Base-by-base conservation (phyloP, 2,888 invertebrate species). In the Lithophane socia region DNA sequence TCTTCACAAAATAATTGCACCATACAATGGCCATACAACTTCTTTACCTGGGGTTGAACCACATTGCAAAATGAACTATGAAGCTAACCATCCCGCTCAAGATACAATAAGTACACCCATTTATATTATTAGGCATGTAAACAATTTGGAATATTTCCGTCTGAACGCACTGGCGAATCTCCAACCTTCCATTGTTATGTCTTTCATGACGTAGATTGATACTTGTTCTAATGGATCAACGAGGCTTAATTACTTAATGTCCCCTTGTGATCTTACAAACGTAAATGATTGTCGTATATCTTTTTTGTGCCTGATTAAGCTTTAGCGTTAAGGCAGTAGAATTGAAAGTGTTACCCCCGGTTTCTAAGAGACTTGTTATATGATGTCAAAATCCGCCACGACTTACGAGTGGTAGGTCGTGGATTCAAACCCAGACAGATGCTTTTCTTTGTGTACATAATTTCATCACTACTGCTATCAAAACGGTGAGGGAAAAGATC, bases 91-190 rank as follows among this genome's bases (percentile, higher is more conserved):
- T 79, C 63, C 44, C 64, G 37, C 71, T 64, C 68, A 81, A 85
- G 76, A 79, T 81, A 78, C 83, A 86, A 77, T 83, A 87, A 85
- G 80, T 85, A 86, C 73, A 65, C 49, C 78, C 68, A 86, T 81
- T 84, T 80, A 84, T 84, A 83, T 83, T 81, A 86, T 75, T 81
- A 76, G 73, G 68, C 77, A 80, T 83, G 84, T 86, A 85, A 87
- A 87, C 84, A 84, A 83, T 85, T 80, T 66, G 68, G 65, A 82
- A 80, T 75, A 77, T 84, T 87, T 85, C 80, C 79, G 67, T 83
- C 69, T 81, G 83, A 83, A 79, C 82, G 72, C 85, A 85, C 86
- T 89, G 89, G 89, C 90, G 85, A 78, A 79, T 86, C 72, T 88
- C 88, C 87, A 89, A 88, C 78, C 79, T 79, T 75, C 68, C 70